These are phyloP conservation scores for Varanus salvator DNA, from an alignment of 2,113 vertebrate genomes.

Conservation along the genomic window DNA sequence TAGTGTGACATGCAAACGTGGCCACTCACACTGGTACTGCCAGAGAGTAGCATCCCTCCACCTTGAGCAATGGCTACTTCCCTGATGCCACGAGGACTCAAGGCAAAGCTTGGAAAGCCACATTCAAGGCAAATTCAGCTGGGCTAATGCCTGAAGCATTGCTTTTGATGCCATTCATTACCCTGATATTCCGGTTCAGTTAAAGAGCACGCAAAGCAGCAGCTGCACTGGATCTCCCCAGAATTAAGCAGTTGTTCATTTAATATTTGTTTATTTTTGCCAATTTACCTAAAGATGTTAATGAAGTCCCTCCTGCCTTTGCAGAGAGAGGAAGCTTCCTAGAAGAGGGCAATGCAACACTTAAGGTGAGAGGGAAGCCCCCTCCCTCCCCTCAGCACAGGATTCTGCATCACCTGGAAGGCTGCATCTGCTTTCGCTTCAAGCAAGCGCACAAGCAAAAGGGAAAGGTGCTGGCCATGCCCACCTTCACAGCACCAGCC, in stretches of 20 bases:
- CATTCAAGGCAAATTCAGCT: conserved; percentile 70
- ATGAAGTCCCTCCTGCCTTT: neutral
- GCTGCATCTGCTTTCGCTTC: neutral
- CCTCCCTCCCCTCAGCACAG: neutral
- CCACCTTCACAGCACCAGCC: neutral
- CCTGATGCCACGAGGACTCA: conserved; percentile 56
- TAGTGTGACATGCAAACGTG: too few species aligned
- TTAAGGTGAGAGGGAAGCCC: too few species aligned
- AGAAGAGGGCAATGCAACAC: too few species aligned
- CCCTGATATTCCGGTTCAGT: conserved; percentile 64
- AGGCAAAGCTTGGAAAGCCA: conserved; percentile 61
- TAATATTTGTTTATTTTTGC: neutral
- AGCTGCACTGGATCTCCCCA: conserved; percentile 15
- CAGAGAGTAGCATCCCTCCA: conserved; percentile 35
- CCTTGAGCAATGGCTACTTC: conserved; percentile 49
- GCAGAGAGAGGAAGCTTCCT: neutral
- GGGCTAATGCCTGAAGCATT: conserved; percentile 66
- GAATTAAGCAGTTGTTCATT: conserved; percentile 7
- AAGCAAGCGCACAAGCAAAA: neutral
- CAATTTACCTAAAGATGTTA: conserved; percentile 21
- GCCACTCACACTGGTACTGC: conserved; percentile 11
- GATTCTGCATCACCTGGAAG: neutral
- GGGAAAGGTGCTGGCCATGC: neutral
- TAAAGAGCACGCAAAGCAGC: conserved; percentile 59
- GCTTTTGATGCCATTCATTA: conserved; percentile 65